Conservation (phyloP, 2,888 invertebrate genomes). For the Napeogenes inachia region DNA sequence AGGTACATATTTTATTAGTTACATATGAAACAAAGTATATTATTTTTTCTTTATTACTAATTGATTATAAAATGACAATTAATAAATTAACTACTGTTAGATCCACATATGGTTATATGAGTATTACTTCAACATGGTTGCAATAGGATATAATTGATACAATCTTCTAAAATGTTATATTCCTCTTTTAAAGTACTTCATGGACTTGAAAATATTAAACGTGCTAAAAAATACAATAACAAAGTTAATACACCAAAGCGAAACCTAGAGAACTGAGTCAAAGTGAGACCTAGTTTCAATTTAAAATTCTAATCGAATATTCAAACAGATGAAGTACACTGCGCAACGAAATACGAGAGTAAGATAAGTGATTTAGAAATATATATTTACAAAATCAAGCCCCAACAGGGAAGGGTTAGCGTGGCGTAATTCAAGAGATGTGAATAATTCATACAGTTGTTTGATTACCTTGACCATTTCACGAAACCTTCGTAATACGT, state of each 20-base stretch:
- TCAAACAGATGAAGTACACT: constrained; percentile 41
- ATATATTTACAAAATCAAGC: constrained; percentile 69
- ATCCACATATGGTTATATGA: no score
- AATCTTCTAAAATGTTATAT: neutral
- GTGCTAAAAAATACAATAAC: constrained; percentile 12
- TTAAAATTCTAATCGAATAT: constrained; percentile 48
- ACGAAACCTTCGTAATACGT: constrained; percentile 50
- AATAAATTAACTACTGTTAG: no score
- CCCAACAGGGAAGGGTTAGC: constrained; percentile 70
- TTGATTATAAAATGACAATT: no score
- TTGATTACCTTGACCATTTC: constrained; percentile 77
- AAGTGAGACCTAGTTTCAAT: constrained; percentile 44
- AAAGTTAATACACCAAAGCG: constrained; percentile 26
- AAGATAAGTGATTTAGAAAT: constrained; percentile 59
- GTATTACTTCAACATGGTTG: no score
- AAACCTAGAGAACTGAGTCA: constrained; percentile 33
- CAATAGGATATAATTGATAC: no score
- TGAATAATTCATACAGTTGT: constrained; percentile 67
- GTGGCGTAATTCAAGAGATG: constrained; percentile 60
- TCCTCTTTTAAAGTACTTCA: neutral
- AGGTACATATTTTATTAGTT: no score
- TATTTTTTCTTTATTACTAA: no score
- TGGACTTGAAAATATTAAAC: constrained; percentile 8
- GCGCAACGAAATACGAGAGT: constrained; percentile 41
- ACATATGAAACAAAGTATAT: no score